Evolutionary conservation across 2,888 invertebrate species (phyloP).

Genomic region (Epinotia demarniana): DNA sequence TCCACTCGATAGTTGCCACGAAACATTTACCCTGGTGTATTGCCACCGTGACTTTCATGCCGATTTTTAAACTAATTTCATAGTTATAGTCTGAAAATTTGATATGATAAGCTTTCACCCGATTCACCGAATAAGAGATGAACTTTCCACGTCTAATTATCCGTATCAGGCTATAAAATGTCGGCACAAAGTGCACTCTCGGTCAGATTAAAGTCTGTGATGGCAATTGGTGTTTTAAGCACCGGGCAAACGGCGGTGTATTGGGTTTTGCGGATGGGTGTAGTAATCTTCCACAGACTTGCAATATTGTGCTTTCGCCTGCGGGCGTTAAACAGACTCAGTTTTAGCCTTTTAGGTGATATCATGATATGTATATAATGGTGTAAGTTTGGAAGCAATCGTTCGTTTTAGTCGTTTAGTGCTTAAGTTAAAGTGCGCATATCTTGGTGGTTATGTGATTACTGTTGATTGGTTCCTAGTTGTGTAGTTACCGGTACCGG

Average conservation of each 20-base stretch:
- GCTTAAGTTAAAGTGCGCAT: slow-evolving; percentile 77
- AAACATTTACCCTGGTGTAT: slow-evolving; percentile 50
- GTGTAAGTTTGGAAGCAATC: slow-evolving; percentile 63
- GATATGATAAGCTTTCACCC: slow-evolving; percentile 41
- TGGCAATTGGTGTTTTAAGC: slow-evolving; percentile 57
- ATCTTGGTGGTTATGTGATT: slow-evolving; percentile 78
- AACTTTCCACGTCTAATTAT: slow-evolving; percentile 44
- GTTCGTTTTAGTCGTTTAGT: slow-evolving; percentile 67
- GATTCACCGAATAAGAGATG: slow-evolving; percentile 6
- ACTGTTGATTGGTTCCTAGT: slow-evolving; percentile 73
- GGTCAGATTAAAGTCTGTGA: slow-evolving; percentile 61
- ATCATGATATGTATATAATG: slow-evolving; percentile 57
- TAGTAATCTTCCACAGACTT: slow-evolving; percentile 66
- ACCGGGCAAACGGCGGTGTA: slow-evolving; percentile 58
- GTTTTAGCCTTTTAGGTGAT: too few relatives aligned
- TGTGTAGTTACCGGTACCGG: slow-evolving; percentile 62
- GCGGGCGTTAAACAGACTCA: slow-evolving; percentile 59
- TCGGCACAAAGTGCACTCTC: slow-evolving; percentile 48
- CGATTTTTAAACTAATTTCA: slow-evolving; percentile 60
- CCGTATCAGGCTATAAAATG: slow-evolving; percentile 60
- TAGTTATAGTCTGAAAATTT: slow-evolving; percentile 47
- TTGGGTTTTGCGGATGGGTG: slow-evolving; percentile 56
- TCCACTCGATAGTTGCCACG: slow-evolving; percentile 63
- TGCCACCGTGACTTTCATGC: slow-evolving; percentile 35
- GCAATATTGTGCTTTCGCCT: slow-evolving; percentile 68